A percentile compares a stretch with the other conserved stretches of the same genome.
Evolutionary conservation across 2,113 vertebrate genomes (phyloP).

Genomic region (Dasypus novemcinctus): DNA sequence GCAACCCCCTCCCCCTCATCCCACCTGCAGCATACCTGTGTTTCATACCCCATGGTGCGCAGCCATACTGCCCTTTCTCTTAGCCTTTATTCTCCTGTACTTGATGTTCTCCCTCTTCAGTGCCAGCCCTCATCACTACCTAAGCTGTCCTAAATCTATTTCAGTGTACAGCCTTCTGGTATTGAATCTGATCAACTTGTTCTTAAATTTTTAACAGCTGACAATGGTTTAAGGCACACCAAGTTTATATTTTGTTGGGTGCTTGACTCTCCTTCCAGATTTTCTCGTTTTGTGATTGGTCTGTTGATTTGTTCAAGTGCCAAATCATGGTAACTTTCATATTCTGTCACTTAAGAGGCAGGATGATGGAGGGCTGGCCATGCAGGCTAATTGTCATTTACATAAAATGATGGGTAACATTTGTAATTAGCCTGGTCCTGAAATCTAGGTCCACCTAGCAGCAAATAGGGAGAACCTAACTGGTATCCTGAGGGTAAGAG

Average conservation of each 20-base stretch:
- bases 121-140: too few species aligned
- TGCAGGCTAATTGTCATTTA: background rate
- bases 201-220: background rate
- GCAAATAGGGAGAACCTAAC: background rate
- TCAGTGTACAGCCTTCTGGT: background rate
- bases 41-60: background rate
- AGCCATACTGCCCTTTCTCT: background rate
- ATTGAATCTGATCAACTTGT: background rate
- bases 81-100: background rate
- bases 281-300: background rate
- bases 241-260: background rate
- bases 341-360: background rate
- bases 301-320: background rate
- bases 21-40: background rate
- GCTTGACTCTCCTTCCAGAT: background rate
- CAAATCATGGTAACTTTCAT: background rate
- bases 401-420: background rate
- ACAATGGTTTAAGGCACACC: background rate
- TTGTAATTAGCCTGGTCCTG: background rate
- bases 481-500: background rate
- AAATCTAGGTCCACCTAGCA: background rate
- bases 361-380: too few species aligned
- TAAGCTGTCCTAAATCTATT: too few species aligned
- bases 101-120: too few species aligned
- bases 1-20: background rate